These are phyloP conservation scores for Chrysolophus pictus DNA, from an alignment of 2,797 vertebrate species.

Conservation along the genomic window DNA sequence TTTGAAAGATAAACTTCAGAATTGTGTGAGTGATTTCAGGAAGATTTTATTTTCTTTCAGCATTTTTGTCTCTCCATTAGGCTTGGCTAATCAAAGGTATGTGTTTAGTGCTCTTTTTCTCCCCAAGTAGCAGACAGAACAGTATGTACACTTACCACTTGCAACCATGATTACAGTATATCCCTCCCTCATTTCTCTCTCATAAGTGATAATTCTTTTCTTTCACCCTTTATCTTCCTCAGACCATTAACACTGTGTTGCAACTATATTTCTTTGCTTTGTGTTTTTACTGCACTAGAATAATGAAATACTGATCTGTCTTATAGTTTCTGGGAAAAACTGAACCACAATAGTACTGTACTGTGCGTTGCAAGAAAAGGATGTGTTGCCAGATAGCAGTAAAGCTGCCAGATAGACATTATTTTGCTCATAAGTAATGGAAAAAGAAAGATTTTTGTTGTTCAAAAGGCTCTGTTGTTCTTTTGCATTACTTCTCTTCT, in stretches of 20 bases:
- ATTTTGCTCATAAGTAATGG: neutral
- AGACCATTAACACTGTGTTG: neutral
- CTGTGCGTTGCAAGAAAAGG: neutral
- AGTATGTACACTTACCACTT: neutral
- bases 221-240: neutral
- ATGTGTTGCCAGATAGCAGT: neutral
- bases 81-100: neutral
- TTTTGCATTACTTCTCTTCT: neutral
- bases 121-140: neutral
- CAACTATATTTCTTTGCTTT: neutral
- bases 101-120: neutral
- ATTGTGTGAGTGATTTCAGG: neutral
- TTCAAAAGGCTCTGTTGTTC: constrained; percentile 27
- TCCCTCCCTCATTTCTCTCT: neutral
- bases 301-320: neutral
- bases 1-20: neutral
- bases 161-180: neutral
- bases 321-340: neutral
- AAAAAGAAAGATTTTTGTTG: neutral
- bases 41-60: neutral
- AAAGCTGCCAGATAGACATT: neutral
- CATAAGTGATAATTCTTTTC: neutral
- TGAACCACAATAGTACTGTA: neutral
- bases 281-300: neutral
- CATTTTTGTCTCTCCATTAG: neutral